Base-by-base conservation (phyloP, 2,113 vertebrate species). In the Nothocercus nigrocapillus region DNA sequence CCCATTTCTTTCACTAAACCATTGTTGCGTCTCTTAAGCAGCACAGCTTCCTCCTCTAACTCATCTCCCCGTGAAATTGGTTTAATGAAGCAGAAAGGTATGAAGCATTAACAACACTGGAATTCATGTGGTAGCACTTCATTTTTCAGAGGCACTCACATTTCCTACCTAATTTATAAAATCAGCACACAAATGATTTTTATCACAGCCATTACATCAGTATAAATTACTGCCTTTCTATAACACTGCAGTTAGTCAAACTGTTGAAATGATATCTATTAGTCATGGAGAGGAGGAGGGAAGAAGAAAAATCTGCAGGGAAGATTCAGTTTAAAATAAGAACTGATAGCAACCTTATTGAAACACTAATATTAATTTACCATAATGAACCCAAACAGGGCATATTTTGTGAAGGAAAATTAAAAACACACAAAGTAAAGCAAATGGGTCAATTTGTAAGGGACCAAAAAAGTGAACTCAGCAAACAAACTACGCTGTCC, bases 81-180 rank as follows among this genome's bases (percentile, higher is more conserved):
- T 99, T 99, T 99, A 99, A 99, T 99, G 99, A 99, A 99, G 99
- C 99, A 99, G 99, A 99, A 99, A 99, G 98, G 99, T 99, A 99
- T 99, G 99, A 99, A 98, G 99, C 98, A 99, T 99, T 99, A 99
- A 98, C 99, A 99, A 99, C 98, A 99, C 98, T 98, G 99, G 98
- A 98, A 99, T 99, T 99, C 98, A 98, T 98, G 98, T 98, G 98
- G 99, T 98, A 98, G 98, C 98, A 98, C 98, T 98, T 99, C 98
- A 99, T 98, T 98, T 98, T 98, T 98, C 97, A 98, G 98, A 98
- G 98, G 95, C 98, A 98, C 98, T 98, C 98, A 98, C 98, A 98
- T 99, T 99, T 99, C 98, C 98, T 98, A 98, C 98, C 98, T 99
- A 98, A 99, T 99, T 99, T 99, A 99, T 98, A 99, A 99, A 98